A percentile compares a stretch with the other conserved stretches of the same genome.
Conservation (phyloP, 2,113 vertebrate species). For the Thunnus maccoyii region DNA sequence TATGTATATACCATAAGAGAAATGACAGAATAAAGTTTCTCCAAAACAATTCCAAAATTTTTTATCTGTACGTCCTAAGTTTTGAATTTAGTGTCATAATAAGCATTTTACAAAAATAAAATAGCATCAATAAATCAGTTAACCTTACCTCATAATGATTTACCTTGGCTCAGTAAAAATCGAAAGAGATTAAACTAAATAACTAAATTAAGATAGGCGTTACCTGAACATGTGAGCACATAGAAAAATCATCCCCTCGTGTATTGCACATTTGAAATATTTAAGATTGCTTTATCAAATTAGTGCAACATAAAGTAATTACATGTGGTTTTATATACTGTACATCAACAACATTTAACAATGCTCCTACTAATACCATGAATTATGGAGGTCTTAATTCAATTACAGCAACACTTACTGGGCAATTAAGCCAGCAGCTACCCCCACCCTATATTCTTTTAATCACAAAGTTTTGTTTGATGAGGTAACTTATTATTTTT, state of each 20-base stretch:
- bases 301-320: neutral
- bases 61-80: no score
- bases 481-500: neutral
- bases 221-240: no score
- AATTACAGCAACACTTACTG: neutral
- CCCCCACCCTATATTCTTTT: neutral
- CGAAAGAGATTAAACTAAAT: no score
- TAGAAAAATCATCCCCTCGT: neutral
- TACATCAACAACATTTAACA: neutral
- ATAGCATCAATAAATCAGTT: neutral
- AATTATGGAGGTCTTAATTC: neutral
- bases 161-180: no score
- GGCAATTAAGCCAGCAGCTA: neutral
- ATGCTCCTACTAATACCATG: neutral
- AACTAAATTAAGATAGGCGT: neutral
- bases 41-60: no score
- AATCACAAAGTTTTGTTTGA: constrained; percentile 14
- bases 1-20: no score
- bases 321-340: neutral
- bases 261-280: neutral
- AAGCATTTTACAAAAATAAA: neutral
- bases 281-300: neutral
- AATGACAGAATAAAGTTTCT: no score
- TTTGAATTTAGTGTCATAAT: neutral
- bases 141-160: neutral